These are phyloP conservation scores for Addax nasomaculatus DNA, from an alignment of 2,113 vertebrate genomes.

Conservation along the genomic window DNA sequence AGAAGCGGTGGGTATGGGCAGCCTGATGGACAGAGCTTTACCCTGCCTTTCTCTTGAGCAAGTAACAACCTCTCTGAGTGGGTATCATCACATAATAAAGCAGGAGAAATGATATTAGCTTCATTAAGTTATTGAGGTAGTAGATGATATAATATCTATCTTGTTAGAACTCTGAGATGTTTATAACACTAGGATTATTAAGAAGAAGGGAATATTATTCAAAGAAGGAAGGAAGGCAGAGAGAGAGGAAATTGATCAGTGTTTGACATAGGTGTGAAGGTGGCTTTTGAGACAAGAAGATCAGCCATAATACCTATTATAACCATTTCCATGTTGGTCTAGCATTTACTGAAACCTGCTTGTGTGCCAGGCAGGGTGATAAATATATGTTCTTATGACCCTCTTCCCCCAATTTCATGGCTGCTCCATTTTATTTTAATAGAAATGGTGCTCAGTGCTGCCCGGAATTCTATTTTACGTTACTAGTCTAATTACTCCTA, in stretches of 20 bases:
- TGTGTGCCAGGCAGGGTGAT: not conserved
- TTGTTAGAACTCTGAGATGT: not conserved
- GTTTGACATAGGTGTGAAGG: not conserved
- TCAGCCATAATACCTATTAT: not conserved
- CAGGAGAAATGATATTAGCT: not conserved
- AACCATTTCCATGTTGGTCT: not conserved
- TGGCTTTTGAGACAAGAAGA: not conserved
- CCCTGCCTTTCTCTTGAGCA: not conserved
- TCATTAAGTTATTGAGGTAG: not conserved
- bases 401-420: not conserved
- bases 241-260: not conserved
- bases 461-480: not conserved
- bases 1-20: not conserved
- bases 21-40: not conserved
- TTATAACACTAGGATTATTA: not conserved
- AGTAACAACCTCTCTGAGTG: not conserved
- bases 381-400: not conserved
- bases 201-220: not conserved
- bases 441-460: not conserved
- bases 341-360: not conserved
- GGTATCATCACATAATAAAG: not conserved
- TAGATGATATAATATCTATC: not conserved
- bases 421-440: not conserved
- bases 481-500: not conserved
- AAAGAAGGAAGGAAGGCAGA: not conserved